Percentiles rank a stretch among this genome's conserved stretches.
phyloP scores from a whole-genome alignment of 2,113 vertebrate genomes.

The Deroptyus accipitrinus region DNA sequence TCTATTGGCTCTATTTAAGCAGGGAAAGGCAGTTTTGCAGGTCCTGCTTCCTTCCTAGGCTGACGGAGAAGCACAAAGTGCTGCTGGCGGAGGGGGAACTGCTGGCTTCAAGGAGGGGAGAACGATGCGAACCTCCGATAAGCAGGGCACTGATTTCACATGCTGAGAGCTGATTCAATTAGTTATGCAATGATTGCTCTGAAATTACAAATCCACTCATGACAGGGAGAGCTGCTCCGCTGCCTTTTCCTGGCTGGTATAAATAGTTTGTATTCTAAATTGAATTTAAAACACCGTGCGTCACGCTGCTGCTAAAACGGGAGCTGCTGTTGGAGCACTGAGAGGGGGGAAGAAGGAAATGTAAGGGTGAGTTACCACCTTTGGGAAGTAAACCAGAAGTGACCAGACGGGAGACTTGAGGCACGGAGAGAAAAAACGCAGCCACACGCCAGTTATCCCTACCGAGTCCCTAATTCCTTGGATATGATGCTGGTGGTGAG shows the following conservation, averaged over 20 bases:
- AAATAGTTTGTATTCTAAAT: constrained; percentile 70
- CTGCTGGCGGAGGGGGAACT: background rate
- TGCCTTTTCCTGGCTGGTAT: constrained; percentile 63
- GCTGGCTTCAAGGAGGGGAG: constrained; percentile 5
- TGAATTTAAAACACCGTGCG: constrained; percentile 67
- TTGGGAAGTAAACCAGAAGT: background rate
- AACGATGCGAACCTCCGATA: constrained; percentile 13
- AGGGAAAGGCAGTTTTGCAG: constrained; percentile 3
- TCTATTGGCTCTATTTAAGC: constrained; percentile 6
- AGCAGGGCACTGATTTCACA: constrained; percentile 36
- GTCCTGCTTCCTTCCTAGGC: background rate
- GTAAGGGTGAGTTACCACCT: constrained; percentile 7
- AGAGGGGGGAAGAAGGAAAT: background rate
- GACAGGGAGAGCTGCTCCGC: constrained; percentile 50
- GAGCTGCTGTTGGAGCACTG: background rate
- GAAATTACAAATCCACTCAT: constrained; percentile 63
- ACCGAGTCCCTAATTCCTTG: constrained; percentile 17
- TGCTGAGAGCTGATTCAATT: constrained; percentile 63
- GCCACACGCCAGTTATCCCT: background rate
- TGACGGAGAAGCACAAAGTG: background rate
- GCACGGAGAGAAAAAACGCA: background rate
- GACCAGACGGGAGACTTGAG: background rate
- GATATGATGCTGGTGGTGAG: background rate
- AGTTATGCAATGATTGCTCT: constrained; percentile 63
- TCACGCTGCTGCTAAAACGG: constrained; percentile 63